phyloP scores from a whole-genome alignment of 2,797 vertebrate genomes.

The Champsocephalus gunnari region DNA sequence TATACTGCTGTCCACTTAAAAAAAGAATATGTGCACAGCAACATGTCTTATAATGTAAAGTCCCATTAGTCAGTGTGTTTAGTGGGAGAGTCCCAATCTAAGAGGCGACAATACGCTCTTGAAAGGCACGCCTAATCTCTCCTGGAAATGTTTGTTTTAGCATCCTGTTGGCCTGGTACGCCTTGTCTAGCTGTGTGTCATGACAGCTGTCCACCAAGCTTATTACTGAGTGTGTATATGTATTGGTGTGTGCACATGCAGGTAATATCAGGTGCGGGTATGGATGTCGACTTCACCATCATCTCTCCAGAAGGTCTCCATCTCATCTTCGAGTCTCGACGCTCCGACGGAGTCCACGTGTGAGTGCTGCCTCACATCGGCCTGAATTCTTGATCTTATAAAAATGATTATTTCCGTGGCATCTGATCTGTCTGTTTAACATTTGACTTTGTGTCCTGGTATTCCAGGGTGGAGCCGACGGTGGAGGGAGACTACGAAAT shows the following conservation, averaged over 20 bases:
- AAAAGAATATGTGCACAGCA: neutral
- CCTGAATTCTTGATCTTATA: neutral
- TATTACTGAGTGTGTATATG: slow-evolving; percentile 19
- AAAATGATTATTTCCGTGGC: neutral
- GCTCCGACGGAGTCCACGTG: slow-evolving; percentile 92
- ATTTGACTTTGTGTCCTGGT: slow-evolving; percentile 3
- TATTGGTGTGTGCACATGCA: slow-evolving; percentile 60
- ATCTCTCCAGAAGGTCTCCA: slow-evolving; percentile 84
- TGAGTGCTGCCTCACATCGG: slow-evolving; percentile 70
- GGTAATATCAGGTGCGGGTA: slow-evolving; percentile 92
- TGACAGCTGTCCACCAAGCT: neutral
- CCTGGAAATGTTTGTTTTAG: slow-evolving; percentile 4
- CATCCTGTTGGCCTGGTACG: no score
- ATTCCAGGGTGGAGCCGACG: slow-evolving; percentile 88
- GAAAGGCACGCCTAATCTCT: neutral
- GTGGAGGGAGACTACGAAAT: slow-evolving; percentile 91
- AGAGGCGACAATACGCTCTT: neutral
- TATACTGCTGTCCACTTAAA: neutral
- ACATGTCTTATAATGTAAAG: neutral
- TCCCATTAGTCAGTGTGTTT: slow-evolving; percentile 40
- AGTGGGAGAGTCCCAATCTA: slow-evolving; percentile 36
- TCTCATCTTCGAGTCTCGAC: slow-evolving; percentile 84
- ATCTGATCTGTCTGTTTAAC: neutral
- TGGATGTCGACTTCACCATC: slow-evolving; percentile 92
- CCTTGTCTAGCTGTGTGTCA: neutral